Percentiles rank a stretch among this genome's conserved stretches.
Evolutionary conservation across 2,888 invertebrate species (phyloP).

Genomic region (Adelphocoris suturalis): DNA sequence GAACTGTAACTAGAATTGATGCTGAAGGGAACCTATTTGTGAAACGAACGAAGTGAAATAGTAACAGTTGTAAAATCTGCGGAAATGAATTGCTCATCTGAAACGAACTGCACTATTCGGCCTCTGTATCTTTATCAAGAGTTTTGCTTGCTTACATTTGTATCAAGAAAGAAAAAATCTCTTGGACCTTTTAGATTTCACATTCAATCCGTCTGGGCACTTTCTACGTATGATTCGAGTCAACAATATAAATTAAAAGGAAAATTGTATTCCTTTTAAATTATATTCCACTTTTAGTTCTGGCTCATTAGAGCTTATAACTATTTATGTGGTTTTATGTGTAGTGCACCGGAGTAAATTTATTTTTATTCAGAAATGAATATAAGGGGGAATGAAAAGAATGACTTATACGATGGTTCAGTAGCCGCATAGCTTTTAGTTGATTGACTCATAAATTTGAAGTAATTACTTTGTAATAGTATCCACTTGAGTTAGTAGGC

Average conservation of each 20-base stretch:
- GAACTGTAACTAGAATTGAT: background rate
- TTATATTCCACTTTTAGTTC: no score
- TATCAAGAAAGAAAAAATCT: background rate
- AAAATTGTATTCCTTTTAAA: no score
- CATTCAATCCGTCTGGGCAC: background rate
- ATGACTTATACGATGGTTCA: no score
- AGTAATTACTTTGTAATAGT: no score
- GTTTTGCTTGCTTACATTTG: background rate
- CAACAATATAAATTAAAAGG: no score
- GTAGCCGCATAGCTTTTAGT: no score
- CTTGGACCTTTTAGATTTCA: background rate
- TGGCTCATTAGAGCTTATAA: no score
- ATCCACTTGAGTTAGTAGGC: no score
- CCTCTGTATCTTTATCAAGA: background rate
- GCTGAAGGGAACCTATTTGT: background rate
- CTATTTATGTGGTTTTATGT: background rate
- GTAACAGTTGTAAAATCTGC: constrained; percentile 4
- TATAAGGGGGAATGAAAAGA: no score
- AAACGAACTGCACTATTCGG: background rate
- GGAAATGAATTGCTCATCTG: background rate
- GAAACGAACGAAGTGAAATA: background rate
- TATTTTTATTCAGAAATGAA: background rate
- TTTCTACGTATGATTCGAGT: background rate
- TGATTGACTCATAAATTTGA: no score
- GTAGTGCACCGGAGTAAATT: background rate